Evolutionary conservation across 2,888 invertebrate species (phyloP), one percentile per base, ranked within the genome.

Genomic region (Miltochrista miniata): DNA sequence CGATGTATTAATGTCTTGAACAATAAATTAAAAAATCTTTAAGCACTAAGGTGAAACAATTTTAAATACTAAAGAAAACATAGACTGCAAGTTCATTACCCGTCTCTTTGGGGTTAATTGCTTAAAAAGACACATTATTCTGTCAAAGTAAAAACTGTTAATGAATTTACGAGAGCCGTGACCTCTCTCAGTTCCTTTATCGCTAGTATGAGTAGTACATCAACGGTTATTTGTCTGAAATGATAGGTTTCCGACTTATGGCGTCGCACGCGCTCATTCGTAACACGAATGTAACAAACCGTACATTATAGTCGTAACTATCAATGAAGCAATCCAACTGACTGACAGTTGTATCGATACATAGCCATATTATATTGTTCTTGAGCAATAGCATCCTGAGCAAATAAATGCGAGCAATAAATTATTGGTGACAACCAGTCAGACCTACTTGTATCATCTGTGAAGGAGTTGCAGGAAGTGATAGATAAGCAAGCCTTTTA

Each of bases 231-330:
- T 61, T 48, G 63, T 56, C 44, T 45, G 52, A 34, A 41, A 50
- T 68, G 58, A 62, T 64, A 53, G 46, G 62, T 50, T 69, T 64
- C 61, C 70, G 71, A 72, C 76, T 76, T 78, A 72, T 76, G 76
- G 72, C 71, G 59, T 52, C 65, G 63, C 59, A 67, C 59, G 64
- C 67, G 55, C 59, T 61, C 65, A 61, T 51, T 65, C 64, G 66
- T 58, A 66, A 66, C 63, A 60, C 54, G 65, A 69, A 59, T 62
- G 65, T 62, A 66, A 58, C 46, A 51, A 49, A 39, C 59, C 44
- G 42, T 78, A 76, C 76, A 79, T 77, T 70, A 51, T 30, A 45
- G 48, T 49, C 50, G 50, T 61, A 66, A 63, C 51, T 63, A 49
- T 54, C 59, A 15, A 38, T 70, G 56, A 62, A 59, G 57, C 62